Conservation (phyloP, 2,113 vertebrate species). For the Eulemur macaco region DNA sequence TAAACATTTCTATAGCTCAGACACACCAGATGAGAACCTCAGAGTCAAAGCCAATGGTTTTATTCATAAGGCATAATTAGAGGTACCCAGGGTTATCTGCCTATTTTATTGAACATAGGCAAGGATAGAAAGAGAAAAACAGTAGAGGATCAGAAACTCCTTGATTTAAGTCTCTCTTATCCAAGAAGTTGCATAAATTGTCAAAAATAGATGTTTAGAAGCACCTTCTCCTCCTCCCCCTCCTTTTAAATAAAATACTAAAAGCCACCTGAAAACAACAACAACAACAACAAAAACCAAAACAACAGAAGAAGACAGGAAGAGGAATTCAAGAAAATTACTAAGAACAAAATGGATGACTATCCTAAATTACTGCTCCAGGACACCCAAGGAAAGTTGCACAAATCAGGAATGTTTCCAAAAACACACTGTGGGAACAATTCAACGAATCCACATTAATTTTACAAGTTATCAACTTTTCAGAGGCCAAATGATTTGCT, state of each 20-base stretch:
- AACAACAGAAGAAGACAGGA: background rate
- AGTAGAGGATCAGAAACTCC: background rate
- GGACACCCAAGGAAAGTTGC: background rate
- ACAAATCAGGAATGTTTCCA: background rate
- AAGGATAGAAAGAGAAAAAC: background rate
- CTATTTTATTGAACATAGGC: background rate
- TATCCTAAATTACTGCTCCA: background rate
- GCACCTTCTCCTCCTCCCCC: background rate
- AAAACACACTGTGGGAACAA: background rate
- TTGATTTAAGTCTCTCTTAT: background rate
- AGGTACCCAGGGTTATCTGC: background rate
- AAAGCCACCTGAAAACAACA: background rate
- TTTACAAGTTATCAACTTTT: conserved; percentile 10
- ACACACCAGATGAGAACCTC: background rate
- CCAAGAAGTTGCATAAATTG: background rate
- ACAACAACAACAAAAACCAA: background rate
- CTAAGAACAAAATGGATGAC: background rate
- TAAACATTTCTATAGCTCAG: background rate
- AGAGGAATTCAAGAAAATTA: conserved; percentile 35
- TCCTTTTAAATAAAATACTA: conserved; percentile 32
- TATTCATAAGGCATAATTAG: background rate
- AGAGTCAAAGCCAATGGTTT: background rate
- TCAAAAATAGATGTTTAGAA: conserved; percentile 10
- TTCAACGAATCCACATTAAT: background rate
- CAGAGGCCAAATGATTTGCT: background rate